phyloP scores from a whole-genome alignment of 2,888 invertebrate genomes.

The Zaprionus lineosus region DNA sequence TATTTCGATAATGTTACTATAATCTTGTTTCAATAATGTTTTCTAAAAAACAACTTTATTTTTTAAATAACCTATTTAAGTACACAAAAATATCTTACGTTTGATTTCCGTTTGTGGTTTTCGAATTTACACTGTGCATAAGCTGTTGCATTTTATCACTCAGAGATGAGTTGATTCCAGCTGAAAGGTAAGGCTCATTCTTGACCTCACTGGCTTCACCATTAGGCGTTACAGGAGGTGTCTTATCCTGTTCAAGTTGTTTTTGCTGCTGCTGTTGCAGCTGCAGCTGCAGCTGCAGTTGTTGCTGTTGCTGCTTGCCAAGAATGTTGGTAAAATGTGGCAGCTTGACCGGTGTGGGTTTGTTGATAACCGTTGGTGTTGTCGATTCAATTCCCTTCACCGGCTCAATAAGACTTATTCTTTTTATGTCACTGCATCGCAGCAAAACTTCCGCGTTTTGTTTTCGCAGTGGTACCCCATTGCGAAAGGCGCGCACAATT shows the following conservation, averaged over 20 bases:
- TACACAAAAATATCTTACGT: slow-evolving; percentile 37
- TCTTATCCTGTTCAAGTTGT: slow-evolving; percentile 37
- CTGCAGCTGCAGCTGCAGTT: slow-evolving; percentile 38
- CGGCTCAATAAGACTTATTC: slow-evolving; percentile 89
- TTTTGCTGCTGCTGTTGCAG: slow-evolving; percentile 32
- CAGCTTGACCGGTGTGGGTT: slow-evolving; percentile 82
- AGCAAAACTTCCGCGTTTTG: slow-evolving; percentile 84
- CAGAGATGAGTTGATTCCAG: slow-evolving; percentile 64
- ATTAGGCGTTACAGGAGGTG: slow-evolving; percentile 36
- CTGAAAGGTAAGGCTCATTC: background rate
- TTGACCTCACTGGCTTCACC: background rate
- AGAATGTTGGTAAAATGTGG: slow-evolving; percentile 79
- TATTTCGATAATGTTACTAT: too few species aligned
- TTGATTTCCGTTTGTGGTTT: slow-evolving; percentile 41
- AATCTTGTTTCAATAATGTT: too few species aligned
- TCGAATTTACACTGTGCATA: slow-evolving; percentile 75
- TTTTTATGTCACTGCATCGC: slow-evolving; percentile 86
- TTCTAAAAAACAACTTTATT: background rate
- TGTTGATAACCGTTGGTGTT: slow-evolving; percentile 81
- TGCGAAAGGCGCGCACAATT: slow-evolving; percentile 91
- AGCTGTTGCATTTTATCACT: slow-evolving; percentile 79
- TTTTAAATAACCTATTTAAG: background rate
- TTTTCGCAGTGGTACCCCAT: slow-evolving; percentile 86
- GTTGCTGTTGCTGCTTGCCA: slow-evolving; percentile 63
- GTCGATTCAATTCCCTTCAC: slow-evolving; percentile 82